Evolutionary conservation across 2,888 invertebrate genomes (phyloP).

Genomic region (Gymnoscelis rufifasciata): DNA sequence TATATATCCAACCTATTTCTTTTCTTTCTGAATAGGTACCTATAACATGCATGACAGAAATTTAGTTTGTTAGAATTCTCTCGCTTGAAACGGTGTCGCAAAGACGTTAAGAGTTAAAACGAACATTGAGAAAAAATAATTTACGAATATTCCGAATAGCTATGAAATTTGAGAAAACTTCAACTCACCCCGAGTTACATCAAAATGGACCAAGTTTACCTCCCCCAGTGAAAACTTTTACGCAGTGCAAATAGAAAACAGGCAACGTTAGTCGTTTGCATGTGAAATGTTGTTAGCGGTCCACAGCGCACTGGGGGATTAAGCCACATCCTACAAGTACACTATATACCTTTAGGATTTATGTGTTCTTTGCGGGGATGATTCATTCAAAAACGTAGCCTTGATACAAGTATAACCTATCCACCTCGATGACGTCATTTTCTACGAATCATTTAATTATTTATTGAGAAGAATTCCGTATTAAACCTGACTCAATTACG

Average conservation of each 20-base stretch:
- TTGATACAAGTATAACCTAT: slow-evolving; percentile 41
- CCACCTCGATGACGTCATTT: slow-evolving; percentile 54
- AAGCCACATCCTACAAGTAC: slow-evolving; percentile 32
- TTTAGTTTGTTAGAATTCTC: too few species aligned
- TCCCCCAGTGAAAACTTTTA: slow-evolving; percentile 39
- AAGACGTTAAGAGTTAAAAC: too few species aligned
- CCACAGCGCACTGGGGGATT: slow-evolving; percentile 41
- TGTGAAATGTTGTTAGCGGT: slow-evolving; percentile 53
- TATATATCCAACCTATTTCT: too few species aligned
- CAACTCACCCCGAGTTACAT: slow-evolving; percentile 36
- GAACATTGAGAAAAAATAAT: too few species aligned
- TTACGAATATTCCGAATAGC: too few species aligned
- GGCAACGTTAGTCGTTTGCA: slow-evolving; percentile 50
- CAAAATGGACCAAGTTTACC: slow-evolving; percentile 37
- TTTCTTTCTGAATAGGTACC: too few species aligned
- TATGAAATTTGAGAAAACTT: not conserved
- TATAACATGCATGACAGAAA: too few species aligned
- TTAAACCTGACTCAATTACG: slow-evolving; percentile 31
- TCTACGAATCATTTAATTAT: slow-evolving; percentile 50
- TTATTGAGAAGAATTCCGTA: slow-evolving; percentile 26
- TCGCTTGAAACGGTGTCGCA: too few species aligned
- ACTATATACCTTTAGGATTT: slow-evolving; percentile 6
- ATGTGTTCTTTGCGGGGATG: slow-evolving; percentile 35
- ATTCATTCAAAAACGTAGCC: slow-evolving; percentile 46
- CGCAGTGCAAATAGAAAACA: slow-evolving; percentile 48